phyloP scores from a whole-genome alignment of 2,797 vertebrate species.

The Hydrocynus forskahlii region DNA sequence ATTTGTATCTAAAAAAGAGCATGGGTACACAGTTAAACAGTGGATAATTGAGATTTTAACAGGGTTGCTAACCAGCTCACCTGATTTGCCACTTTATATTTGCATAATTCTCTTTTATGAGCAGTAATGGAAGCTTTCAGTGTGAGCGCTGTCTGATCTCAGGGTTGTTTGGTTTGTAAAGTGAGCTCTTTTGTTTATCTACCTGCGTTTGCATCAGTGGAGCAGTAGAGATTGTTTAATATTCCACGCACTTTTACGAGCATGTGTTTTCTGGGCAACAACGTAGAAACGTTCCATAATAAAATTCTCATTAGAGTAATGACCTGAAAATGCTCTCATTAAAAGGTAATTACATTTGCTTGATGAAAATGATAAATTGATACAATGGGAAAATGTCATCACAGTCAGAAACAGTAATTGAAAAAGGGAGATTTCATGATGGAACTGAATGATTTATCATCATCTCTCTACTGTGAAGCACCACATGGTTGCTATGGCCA shows the following conservation, averaged over 20 bases:
- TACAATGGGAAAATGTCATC: slow-evolving; percentile 40
- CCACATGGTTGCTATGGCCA: not conserved
- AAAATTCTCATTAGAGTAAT: slow-evolving; percentile 65
- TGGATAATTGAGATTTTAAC: not conserved
- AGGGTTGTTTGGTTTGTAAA: slow-evolving; percentile 30
- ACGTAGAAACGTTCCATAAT: slow-evolving; percentile 50
- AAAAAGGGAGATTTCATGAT: slow-evolving; percentile 11
- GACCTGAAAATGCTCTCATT: slow-evolving; percentile 59
- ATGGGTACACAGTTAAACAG: too few relatives aligned
- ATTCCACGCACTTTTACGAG: slow-evolving; percentile 29
- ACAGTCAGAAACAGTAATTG: slow-evolving; percentile 32
- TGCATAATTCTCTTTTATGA: slow-evolving; percentile 32
- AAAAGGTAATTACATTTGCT: slow-evolving; percentile 61
- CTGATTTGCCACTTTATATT: not conserved
- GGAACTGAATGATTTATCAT: not conserved
- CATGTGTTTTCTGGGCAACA: slow-evolving; percentile 48
- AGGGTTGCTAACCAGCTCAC: slow-evolving; percentile 5
- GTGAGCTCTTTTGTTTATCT: slow-evolving; percentile 28
- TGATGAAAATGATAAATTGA: slow-evolving; percentile 47
- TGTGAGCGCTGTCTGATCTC: slow-evolving; percentile 21
- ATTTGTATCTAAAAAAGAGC: too few relatives aligned
- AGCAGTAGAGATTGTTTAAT: slow-evolving; percentile 33
- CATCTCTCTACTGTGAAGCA: not conserved
- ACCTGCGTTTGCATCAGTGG: slow-evolving; percentile 34
- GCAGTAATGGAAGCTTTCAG: slow-evolving; percentile 2